These are phyloP conservation scores for Dissostichus mawsoni DNA, from an alignment of 2,113 vertebrate genomes.

Conservation along the genomic window DNA sequence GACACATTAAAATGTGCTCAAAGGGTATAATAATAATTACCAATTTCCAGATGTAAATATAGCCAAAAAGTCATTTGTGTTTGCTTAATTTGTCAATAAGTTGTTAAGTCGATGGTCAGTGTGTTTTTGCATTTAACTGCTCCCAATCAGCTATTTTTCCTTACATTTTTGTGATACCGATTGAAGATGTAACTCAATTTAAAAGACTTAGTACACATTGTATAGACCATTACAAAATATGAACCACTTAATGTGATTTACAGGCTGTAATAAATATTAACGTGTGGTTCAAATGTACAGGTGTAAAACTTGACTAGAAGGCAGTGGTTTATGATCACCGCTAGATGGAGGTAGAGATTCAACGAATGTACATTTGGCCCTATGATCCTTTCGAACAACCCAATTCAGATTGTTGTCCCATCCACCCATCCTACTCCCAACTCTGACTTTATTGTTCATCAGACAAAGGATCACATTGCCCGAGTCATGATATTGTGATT, in stretches of 20 bases:
- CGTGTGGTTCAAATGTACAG: not conserved
- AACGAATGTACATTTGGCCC: slow-evolving; percentile 46
- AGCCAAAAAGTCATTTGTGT: not conserved
- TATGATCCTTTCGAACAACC: slow-evolving; percentile 60
- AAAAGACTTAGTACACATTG: no score
- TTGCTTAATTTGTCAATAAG: not conserved
- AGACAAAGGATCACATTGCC: slow-evolving; percentile 68
- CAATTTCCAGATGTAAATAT: not conserved
- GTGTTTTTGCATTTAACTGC: not conserved
- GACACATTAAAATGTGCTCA: not conserved
- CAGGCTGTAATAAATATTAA: no score
- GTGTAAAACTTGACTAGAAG: not conserved
- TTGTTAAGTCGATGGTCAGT: not conserved
- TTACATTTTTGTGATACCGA: not conserved
- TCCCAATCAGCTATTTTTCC: not conserved
- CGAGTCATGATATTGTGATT: not conserved
- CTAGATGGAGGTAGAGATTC: slow-evolving; percentile 67
- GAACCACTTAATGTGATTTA: no score
- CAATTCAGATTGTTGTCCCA: slow-evolving; percentile 60
- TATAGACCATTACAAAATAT: no score
- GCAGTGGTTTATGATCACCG: slow-evolving; percentile 38
- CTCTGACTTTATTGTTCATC: slow-evolving; percentile 57
- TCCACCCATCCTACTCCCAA: slow-evolving; percentile 73
- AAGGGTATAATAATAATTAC: not conserved
- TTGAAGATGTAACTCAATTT: no score